These are phyloP conservation scores for Tiliacea citrago DNA, from an alignment of 2,888 invertebrate genomes.

Conservation along the genomic window DNA sequence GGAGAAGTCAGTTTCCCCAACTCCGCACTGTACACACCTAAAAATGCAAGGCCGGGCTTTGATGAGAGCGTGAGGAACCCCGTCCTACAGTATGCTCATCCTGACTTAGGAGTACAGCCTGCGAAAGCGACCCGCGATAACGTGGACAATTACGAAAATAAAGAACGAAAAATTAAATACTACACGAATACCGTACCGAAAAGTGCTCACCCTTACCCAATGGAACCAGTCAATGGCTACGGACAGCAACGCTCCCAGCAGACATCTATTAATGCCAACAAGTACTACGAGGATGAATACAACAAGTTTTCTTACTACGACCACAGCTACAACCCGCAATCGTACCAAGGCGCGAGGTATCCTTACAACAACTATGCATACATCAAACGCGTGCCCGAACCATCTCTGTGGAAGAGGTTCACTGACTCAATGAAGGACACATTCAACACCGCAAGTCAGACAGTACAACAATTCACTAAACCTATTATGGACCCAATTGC, in stretches of 20 bases:
- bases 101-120: slow-evolving; percentile 94
- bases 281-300: slow-evolving; percentile 88
- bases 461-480: slow-evolving; percentile 92
- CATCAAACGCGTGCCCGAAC: slow-evolving; percentile 90
- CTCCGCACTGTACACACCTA: slow-evolving; percentile 92
- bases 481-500: slow-evolving; percentile 91
- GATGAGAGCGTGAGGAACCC: slow-evolving; percentile 94
- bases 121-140: slow-evolving; percentile 91
- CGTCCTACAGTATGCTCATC: slow-evolving; percentile 95
- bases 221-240: slow-evolving; percentile 87
- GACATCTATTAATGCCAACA: slow-evolving; percentile 84
- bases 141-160: slow-evolving; percentile 78
- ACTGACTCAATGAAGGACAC: slow-evolving; percentile 94
- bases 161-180: slow-evolving; percentile 86
- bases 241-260: slow-evolving; percentile 87
- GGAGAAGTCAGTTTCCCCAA: slow-evolving; percentile 92
- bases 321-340: slow-evolving; percentile 80
- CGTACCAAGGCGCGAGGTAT: slow-evolving; percentile 81
- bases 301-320: slow-evolving; percentile 90
- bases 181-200: slow-evolving; percentile 89
- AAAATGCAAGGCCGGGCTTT: slow-evolving; percentile 91
- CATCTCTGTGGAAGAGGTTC: slow-evolving; percentile 94
- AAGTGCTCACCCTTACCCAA: slow-evolving; percentile 91
- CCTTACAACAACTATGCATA: slow-evolving; percentile 92
- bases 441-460: slow-evolving; percentile 93